Percentiles rank a stretch among this genome's conserved stretches.
These are phyloP conservation scores for Mythimna lalbum DNA, from an alignment of 2,888 invertebrate species.

Conservation along the genomic window DNA sequence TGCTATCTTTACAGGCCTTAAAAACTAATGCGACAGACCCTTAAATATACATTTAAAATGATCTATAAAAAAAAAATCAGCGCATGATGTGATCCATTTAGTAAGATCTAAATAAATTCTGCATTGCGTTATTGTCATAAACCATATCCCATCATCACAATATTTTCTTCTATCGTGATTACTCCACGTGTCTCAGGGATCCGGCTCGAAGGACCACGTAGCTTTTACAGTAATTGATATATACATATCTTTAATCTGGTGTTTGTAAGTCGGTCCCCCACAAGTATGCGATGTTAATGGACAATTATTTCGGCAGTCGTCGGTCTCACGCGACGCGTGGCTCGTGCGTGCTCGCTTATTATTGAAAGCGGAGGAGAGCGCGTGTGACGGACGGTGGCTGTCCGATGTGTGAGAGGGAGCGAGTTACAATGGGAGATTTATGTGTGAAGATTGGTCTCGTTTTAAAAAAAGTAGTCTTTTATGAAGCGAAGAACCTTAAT, in stretches of 20 bases:
- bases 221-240: slow-evolving; percentile 63
- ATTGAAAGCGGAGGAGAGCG: slow-evolving; percentile 79
- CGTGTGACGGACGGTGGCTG: slow-evolving; percentile 71
- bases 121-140: neutral
- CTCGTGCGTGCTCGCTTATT: slow-evolving; percentile 82
- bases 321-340: slow-evolving; percentile 87
- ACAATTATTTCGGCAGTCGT: slow-evolving; percentile 89
- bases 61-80: too few relatives aligned
- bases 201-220: slow-evolving; percentile 41
- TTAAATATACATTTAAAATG: too few relatives aligned
- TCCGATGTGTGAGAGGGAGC: slow-evolving; percentile 59
- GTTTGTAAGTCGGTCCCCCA: slow-evolving; percentile 65
- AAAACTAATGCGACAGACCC: too few relatives aligned
- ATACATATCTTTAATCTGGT: slow-evolving; percentile 61
- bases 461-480: neutral
- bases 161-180: neutral
- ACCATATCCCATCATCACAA: neutral
- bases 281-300: slow-evolving; percentile 82
- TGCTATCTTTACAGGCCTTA: too few relatives aligned
- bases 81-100: neutral
- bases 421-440: slow-evolving; percentile 1
- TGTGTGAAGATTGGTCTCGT: neutral
- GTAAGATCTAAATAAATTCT: neutral
- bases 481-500: neutral
- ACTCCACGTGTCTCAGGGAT: slow-evolving; percentile 2